Percentiles rank a stretch among this genome's conserved stretches.
These are phyloP conservation scores for Achlya flavicornis DNA, from an alignment of 2,888 invertebrate species.

Conservation along the genomic window DNA sequence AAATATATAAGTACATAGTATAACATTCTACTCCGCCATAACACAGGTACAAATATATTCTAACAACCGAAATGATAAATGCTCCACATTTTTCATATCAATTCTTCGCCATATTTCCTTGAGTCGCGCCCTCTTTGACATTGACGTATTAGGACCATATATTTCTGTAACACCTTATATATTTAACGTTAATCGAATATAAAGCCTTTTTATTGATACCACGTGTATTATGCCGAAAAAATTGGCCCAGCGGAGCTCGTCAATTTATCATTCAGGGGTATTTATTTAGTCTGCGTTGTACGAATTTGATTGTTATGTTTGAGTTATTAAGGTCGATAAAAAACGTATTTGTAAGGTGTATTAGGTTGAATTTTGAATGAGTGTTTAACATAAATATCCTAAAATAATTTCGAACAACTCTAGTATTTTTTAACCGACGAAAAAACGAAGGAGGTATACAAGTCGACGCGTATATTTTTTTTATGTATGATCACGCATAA, in stretches of 20 bases:
- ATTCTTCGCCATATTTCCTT: conserved; percentile 54
- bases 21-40: not conserved
- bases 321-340: not conserved
- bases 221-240: conserved; percentile 13
- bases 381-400: not conserved
- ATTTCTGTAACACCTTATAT: conserved; percentile 46
- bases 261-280: not conserved
- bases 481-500: no score
- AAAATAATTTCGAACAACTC: no score
- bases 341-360: not conserved
- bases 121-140: conserved; percentile 41
- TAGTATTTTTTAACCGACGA: no score
- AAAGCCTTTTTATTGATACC: conserved; percentile 47
- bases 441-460: no score
- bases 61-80: conserved; percentile 45
- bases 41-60: not conserved
- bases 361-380: not conserved
- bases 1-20: not conserved
- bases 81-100: conserved; percentile 55
- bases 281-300: not conserved
- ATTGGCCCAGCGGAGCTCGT: not conserved
- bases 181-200: conserved; percentile 62
- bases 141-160: conserved; percentile 57
- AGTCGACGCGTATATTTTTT: no score
- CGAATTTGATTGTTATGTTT: conserved; percentile 18